Conservation (phyloP, 2,888 invertebrate genomes). For the Aricia artaxerxes region DNA sequence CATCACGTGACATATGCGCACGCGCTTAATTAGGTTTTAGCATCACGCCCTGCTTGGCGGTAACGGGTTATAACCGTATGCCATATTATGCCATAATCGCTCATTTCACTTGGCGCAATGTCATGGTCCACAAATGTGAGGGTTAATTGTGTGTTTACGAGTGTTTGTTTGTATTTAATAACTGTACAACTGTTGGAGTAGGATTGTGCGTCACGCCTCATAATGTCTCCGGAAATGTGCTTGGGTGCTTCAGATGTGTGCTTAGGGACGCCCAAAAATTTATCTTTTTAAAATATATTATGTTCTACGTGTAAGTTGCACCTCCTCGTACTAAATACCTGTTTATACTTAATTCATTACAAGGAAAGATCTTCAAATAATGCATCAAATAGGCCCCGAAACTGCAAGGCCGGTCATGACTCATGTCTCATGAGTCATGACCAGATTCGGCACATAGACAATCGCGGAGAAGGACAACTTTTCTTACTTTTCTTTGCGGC, state of each 20-base stretch:
- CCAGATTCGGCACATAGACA: no score
- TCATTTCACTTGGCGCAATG: slow-evolving; percentile 39
- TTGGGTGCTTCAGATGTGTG: not conserved
- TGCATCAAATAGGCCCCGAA: no score
- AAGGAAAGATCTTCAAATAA: no score
- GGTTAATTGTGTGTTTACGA: slow-evolving; percentile 18
- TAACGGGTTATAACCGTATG: slow-evolving; percentile 46
- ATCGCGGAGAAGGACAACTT: no score
- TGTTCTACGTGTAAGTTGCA: no score
- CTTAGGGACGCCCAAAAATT: not conserved
- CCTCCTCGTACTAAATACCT: no score
- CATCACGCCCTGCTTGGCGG: slow-evolving; percentile 49
- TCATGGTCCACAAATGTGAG: slow-evolving; percentile 17
- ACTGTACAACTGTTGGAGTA: not conserved
- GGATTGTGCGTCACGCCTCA: not conserved
- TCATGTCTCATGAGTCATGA: no score
- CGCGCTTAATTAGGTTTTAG: slow-evolving; percentile 57
- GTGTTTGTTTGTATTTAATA: slow-evolving; percentile 6
- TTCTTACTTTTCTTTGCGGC: no score
- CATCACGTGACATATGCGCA: slow-evolving; percentile 69
- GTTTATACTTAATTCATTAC: no score
- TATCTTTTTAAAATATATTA: not conserved
- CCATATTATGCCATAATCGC: slow-evolving; percentile 41
- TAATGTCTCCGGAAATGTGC: not conserved
- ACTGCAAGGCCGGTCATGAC: no score